Conservation (phyloP, 2,888 invertebrate genomes). For the Allacma fusca region DNA sequence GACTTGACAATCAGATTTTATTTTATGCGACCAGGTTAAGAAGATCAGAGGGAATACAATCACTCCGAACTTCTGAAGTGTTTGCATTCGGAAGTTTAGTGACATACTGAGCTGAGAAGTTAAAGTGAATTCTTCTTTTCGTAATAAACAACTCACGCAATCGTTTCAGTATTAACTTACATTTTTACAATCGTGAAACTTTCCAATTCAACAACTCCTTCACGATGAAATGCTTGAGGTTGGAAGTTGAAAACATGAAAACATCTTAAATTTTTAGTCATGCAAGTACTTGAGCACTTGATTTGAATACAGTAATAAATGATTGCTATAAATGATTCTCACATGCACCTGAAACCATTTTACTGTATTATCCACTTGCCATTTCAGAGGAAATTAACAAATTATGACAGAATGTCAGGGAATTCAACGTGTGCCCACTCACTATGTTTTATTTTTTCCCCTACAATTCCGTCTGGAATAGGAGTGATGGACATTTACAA, state of each 20-base stretch:
- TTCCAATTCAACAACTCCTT: conserved; percentile 37
- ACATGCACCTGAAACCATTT: background rate
- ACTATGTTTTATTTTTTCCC: background rate
- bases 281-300: conserved; percentile 8
- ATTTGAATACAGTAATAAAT: conserved; percentile 5
- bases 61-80: background rate
- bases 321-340: too few relatives aligned
- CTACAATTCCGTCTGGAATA: background rate
- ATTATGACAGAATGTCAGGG: background rate
- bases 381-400: background rate
- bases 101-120: background rate
- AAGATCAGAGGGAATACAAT: conserved; percentile 18
- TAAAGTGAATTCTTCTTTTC: conserved; percentile 39
- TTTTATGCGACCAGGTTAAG: conserved; percentile 26
- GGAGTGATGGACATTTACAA: background rate
- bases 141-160: conserved; percentile 47
- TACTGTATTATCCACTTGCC: background rate
- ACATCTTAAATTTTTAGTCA: background rate
- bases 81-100: background rate
- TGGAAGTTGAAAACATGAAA: background rate
- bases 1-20: background rate
- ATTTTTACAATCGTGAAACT: conserved; percentile 33
- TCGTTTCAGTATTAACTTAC: conserved; percentile 32
- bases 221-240: background rate
- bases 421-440: background rate